Evolutionary conservation across 2,113 vertebrate species (phyloP).

Genomic region (Urocitellus parryii): DNA sequence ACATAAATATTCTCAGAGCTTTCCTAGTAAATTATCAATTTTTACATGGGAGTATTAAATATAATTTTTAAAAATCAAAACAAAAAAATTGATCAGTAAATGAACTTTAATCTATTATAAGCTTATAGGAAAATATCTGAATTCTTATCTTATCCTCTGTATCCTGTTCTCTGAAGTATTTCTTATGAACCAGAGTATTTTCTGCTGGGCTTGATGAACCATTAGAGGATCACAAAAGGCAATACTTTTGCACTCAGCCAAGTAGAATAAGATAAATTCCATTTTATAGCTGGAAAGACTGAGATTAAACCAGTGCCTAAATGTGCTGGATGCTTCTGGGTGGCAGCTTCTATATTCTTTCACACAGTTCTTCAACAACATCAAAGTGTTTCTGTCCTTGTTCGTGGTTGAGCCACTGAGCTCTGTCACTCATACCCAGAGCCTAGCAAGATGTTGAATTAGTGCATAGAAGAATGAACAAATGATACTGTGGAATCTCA

Average conservation of each 20-base stretch:
- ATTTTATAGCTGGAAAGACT: slow-evolving; percentile 46
- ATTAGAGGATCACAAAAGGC: background rate
- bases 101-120: background rate
- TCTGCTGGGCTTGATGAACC: background rate
- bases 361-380: background rate
- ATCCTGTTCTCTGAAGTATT: background rate
- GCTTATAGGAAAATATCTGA: background rate
- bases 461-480: background rate
- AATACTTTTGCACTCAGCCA: background rate
- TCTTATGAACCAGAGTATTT: background rate
- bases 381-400: background rate
- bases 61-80: background rate
- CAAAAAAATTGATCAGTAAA: background rate
- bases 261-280: slow-evolving; percentile 21
- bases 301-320: background rate
- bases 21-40: background rate
- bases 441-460: background rate
- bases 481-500: background rate
- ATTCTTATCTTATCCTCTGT: background rate
- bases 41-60: background rate
- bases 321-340: background rate
- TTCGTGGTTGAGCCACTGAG: background rate
- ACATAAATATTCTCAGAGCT: background rate
- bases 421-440: background rate
- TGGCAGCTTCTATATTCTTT: background rate